phyloP scores from a whole-genome alignment of 2,797 vertebrate genomes.

The Telmatherina bonti region DNA sequence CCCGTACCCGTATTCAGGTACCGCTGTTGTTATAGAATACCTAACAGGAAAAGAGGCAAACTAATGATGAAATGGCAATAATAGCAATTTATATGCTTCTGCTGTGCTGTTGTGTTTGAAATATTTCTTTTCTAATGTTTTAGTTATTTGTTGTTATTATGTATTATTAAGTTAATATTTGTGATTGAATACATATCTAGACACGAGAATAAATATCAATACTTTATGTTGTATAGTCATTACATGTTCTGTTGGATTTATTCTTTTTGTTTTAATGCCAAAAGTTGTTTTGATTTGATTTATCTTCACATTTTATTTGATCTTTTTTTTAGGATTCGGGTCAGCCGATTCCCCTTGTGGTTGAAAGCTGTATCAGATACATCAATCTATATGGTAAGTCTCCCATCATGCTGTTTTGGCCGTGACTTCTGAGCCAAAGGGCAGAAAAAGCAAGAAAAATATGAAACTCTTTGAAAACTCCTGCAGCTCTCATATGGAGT shows the following conservation, averaged over 20 bases:
- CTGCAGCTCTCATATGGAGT: constrained; percentile 22
- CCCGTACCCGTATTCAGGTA: constrained; percentile 98
- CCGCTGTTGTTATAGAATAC: constrained; percentile 59
- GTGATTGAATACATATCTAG: background rate
- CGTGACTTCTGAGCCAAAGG: constrained; percentile 19
- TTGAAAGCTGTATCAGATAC: constrained; percentile 96
- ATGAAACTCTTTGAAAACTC: constrained; percentile 24
- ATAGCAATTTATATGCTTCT: constrained; percentile 11
- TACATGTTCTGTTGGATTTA: background rate
- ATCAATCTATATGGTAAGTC: constrained; percentile 97
- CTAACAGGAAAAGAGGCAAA: constrained; percentile 22
- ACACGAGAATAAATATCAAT: too few species aligned
- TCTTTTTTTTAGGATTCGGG: constrained; percentile 81
- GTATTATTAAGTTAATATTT: background rate
- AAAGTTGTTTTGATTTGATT: background rate
- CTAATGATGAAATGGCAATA: constrained; percentile 28
- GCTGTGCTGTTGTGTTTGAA: constrained; percentile 26
- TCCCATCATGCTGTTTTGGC: constrained; percentile 3
- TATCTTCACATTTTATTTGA: constrained; percentile 1
- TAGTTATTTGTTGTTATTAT: background rate
- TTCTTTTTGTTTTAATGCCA: background rate
- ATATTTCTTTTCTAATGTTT: background rate
- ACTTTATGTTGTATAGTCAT: background rate
- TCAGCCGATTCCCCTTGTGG: constrained; percentile 95
- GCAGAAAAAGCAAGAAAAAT: constrained; percentile 17